Percentiles rank a stretch among this genome's conserved stretches.
Conservation (phyloP, 30 jellyfish, hydroid and myxozoan genomes). For the Aurelia aurita complex sp. Pacific region DNA sequence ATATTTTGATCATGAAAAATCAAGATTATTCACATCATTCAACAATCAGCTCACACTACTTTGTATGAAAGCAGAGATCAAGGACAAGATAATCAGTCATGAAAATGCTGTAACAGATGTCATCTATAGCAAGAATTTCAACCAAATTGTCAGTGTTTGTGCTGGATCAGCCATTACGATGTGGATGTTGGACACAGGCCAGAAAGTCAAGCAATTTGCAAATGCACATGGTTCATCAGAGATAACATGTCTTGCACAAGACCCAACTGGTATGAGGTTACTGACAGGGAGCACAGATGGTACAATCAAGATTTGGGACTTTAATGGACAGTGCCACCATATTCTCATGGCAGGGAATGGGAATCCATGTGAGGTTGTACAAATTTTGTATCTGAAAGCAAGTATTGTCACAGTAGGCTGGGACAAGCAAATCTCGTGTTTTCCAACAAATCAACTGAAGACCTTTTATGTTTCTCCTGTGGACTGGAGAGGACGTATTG, state of each 20-base stretch:
- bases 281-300: constrained; percentile 97
- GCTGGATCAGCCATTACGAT: constrained; percentile 83
- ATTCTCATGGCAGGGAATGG: constrained; percentile 87
- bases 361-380: constrained; percentile 82
- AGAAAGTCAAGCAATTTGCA: constrained; percentile 89
- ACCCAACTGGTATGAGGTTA: constrained; percentile 69
- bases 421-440: constrained; percentile 69
- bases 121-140: constrained; percentile 57
- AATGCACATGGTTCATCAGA: constrained; percentile 97
- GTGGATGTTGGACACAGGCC: constrained; percentile 96
- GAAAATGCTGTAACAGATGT: constrained; percentile 84
- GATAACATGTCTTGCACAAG: constrained; percentile 80
- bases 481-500: constrained; percentile 85
- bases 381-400: constrained; percentile 68
- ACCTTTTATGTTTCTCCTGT: constrained; percentile 72
- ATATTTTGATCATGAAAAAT: constrained; percentile 72
- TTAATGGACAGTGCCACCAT: constrained; percentile 88
- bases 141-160: constrained; percentile 89
- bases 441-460: constrained; percentile 64
- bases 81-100: constrained; percentile 76
- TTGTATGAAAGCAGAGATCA: constrained; percentile 78
- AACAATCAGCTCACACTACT: constrained; percentile 68
- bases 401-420: constrained; percentile 84
- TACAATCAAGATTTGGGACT: constrained; percentile 90
- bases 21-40: constrained; percentile 70